Percentiles rank a stretch among this genome's conserved stretches.
Evolutionary conservation across 2,113 vertebrate species (phyloP).

Genomic region (Hypanus sabinus): DNA sequence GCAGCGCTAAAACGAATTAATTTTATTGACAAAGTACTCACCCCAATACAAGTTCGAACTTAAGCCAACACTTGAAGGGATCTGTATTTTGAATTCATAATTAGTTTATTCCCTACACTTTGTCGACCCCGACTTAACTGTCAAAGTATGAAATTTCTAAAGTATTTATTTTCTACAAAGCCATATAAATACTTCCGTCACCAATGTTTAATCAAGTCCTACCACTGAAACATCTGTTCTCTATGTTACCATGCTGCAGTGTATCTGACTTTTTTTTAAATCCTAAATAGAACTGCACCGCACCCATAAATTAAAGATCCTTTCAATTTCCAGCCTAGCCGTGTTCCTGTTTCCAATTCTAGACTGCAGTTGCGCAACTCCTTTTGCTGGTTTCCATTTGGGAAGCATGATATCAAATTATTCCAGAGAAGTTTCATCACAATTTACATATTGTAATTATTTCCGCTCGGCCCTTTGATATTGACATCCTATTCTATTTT

Average conservation of each 20-base stretch:
- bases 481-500: neutral
- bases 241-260: conserved; percentile 6
- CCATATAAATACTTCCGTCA: conserved; percentile 23
- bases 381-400: conserved; percentile 7
- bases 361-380: neutral
- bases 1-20: neutral
- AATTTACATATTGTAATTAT: conserved; percentile 27
- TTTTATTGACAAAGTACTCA: neutral
- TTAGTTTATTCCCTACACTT: conserved; percentile 23
- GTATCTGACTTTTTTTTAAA: neutral
- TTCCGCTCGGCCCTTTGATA: neutral
- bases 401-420: conserved; percentile 31
- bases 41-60: neutral
- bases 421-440: conserved; percentile 22
- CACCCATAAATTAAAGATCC: conserved; percentile 27
- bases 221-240: conserved; percentile 25
- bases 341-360: neutral
- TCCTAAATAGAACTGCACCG: conserved; percentile 24
- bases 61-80: conserved; percentile 9
- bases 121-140: conserved; percentile 2
- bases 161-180: conserved; percentile 27
- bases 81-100: neutral
- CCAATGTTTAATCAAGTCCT: conserved; percentile 16
- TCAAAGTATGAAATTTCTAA: conserved; percentile 21
- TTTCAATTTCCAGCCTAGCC: neutral